Base-by-base conservation (phyloP, 2,113 vertebrate genomes). In the Melanocharis versteri region DNA sequence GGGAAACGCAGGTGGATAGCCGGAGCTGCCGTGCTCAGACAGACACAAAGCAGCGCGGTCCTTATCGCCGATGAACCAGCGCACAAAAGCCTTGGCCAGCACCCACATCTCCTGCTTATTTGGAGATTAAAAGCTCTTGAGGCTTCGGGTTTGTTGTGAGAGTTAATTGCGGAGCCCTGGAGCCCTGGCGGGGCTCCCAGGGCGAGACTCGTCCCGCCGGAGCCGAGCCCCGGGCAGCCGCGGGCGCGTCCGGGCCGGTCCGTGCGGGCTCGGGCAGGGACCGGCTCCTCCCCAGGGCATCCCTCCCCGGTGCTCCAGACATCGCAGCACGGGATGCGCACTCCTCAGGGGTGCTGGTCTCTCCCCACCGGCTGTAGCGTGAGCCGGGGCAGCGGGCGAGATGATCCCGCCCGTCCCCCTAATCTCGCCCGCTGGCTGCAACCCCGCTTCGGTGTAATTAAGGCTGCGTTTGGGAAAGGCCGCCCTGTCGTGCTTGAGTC, bases 121-220 rank as follows among this genome's bases (percentile, higher is more conserved):
- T 45, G 84, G 62, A 47, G 87, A 91, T 91, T 31, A 85, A 80
- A 83, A 87, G 81, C 84, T 91, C 73, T 89, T 66, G 81, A 92
- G 91, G 93, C 91, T 82, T 91, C 4, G n/a, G n/a, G 93, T 92
- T 96, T 93, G 90, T 96, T 96, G 93, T 94, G 90, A 90, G 83
- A 93, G 95, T 86, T 83, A 86, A 94, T 94, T 93, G 95, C 12
- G 3, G 73, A 65, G 88, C 83, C 30, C 91, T 86, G 11, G 79
- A 53, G 68, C 37, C 78, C 72, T 96, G 95, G 95, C 94, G 7
- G 64, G 62, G 76, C 71, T 94, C 95, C 94, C 27, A 0, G 0
- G 26, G 57, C 4, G 22, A 72, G 94, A 33, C 91, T 47, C 35
- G 15, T 71, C 96, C 42, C 10, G 86, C 66, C 75, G 6, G 8